Percentiles rank a stretch among this genome's conserved stretches.
These are phyloP conservation scores for Alligator sinensis DNA, from an alignment of 2,113 vertebrate genomes.

Conservation along the genomic window DNA sequence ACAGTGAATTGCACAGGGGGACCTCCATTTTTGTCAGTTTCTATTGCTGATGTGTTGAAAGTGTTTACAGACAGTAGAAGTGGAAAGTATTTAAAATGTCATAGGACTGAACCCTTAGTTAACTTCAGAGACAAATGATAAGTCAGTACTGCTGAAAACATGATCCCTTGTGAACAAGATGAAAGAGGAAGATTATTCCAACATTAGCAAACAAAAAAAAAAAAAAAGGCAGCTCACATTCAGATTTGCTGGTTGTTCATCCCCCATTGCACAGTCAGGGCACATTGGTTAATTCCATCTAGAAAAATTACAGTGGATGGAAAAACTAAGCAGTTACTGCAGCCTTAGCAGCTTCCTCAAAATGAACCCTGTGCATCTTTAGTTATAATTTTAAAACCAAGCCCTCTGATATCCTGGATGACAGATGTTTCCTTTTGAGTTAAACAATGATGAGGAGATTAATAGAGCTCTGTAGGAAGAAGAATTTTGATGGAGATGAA, in stretches of 20 bases:
- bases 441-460: slow-evolving; percentile 69
- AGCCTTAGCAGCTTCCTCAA: neutral
- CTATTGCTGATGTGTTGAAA: too few relatives aligned
- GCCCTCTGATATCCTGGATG: slow-evolving; percentile 11
- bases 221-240: neutral
- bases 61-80: too few relatives aligned
- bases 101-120: neutral
- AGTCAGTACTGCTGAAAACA: neutral
- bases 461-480: slow-evolving; percentile 52
- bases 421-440: slow-evolving; percentile 53
- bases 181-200: neutral
- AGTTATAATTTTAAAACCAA: slow-evolving; percentile 47
- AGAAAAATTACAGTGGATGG: neutral
- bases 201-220: neutral
- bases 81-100: too few relatives aligned
- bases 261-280: neutral
- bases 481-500: slow-evolving; percentile 62
- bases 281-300: neutral
- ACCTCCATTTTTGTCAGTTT: neutral
- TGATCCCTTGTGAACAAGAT: neutral
- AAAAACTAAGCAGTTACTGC: neutral
- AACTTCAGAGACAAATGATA: neutral
- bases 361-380: neutral
- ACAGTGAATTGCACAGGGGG: neutral
- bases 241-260: neutral